Evolutionary conservation across 2,888 invertebrate species (phyloP), one percentile per base, ranked within the genome.

Genomic region (Diarsia brunnea): DNA sequence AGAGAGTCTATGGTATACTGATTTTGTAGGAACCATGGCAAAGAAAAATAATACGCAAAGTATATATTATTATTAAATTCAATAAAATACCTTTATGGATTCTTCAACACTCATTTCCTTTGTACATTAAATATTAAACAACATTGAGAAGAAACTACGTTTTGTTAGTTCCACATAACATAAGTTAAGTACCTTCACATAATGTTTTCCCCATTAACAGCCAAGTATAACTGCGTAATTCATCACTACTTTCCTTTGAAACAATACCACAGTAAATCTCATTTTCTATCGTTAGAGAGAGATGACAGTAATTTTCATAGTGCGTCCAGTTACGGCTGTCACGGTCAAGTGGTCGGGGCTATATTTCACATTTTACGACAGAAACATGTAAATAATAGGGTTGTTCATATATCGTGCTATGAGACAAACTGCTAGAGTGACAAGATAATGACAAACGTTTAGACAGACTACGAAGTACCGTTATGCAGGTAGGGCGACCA

Each of bases 381-480:
- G 38, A 53, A 73, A 72, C 60, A 77, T 75, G 75, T 77, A 78
- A 86, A 85, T 86, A 73, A 81, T 84, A 86, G 84, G 72, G 72
- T 66, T 80, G 70, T 47, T 51, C 47, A 51, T 74, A 73, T 64
- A 79, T 63, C 43, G 68, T 72, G 63, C 16, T 66, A 68, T 60
- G 69, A 75, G 83, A 83, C 72, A 75, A 77, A 85, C 71, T 79
- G 66, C 53, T 76, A 38, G 7, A 70, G 66, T 78, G 87, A 75
- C 79, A 84, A 79, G 60, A 78, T 87, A 84, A 82, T 85, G 63
- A 77, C 58, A 64, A 79, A 76, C 83, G 69, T 74, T 85, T 74
- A 85, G 53, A 71, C 43, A 61, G 61, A 75, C 53, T 63, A 61
- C 51, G 51, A 73, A 51, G 60, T 58, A 69, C 83, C 79, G 72